Evolutionary conservation across 2,888 invertebrate species (phyloP).

Genomic region (Spodoptera picta): DNA sequence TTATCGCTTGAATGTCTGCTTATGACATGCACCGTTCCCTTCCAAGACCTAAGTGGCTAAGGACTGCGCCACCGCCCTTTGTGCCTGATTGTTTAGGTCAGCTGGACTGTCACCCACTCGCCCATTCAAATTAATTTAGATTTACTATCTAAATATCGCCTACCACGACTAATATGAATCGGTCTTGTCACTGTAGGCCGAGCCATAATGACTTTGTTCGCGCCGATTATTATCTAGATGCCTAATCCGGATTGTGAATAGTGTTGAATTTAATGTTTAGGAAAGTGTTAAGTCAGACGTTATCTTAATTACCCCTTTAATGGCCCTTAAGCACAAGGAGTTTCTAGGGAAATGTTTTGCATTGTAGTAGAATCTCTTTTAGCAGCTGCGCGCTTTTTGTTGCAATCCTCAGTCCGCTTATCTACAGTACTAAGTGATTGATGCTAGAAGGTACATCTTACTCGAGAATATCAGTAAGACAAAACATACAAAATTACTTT

Average conservation of each 20-base stretch:
- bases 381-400: not conserved
- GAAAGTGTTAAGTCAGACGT: slow-evolving; percentile 57
- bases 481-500: slow-evolving; percentile 31
- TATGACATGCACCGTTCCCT: slow-evolving; percentile 58
- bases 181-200: slow-evolving; percentile 53
- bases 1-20: slow-evolving; percentile 35
- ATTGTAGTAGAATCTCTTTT: slow-evolving; percentile 10
- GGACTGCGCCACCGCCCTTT: slow-evolving; percentile 72
- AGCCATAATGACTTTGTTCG: slow-evolving; percentile 68
- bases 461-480: slow-evolving; percentile 10
- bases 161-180: slow-evolving; percentile 69
- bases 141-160: slow-evolving; percentile 73
- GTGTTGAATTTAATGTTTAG: slow-evolving; percentile 55
- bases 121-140: slow-evolving; percentile 80
- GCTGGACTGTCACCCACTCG: slow-evolving; percentile 79
- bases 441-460: slow-evolving; percentile 12
- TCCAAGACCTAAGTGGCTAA: slow-evolving; percentile 62
- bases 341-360: slow-evolving; percentile 15
- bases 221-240: slow-evolving; percentile 67
- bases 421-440: slow-evolving; percentile 7
- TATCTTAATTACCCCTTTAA: slow-evolving; percentile 52
- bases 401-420: not conserved
- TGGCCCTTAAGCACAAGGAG: slow-evolving; percentile 36
- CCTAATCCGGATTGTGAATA: slow-evolving; percentile 61
- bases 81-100: slow-evolving; percentile 79